phyloP scores from a whole-genome alignment of 2,797 vertebrate species.

The Dendrocincla fuliginosa region DNA sequence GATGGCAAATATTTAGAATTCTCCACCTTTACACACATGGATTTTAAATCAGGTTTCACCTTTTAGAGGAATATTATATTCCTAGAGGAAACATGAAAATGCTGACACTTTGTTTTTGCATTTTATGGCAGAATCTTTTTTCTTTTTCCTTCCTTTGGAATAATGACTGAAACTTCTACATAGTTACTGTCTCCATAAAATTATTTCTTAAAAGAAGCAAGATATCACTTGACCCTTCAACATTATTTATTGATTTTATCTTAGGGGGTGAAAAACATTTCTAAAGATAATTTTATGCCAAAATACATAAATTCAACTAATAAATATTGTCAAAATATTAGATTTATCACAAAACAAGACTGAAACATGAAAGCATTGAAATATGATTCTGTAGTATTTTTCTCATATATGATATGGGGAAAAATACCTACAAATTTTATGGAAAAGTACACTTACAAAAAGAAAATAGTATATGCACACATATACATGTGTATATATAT shows the following conservation, averaged over 20 bases:
- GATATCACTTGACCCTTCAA: background rate
- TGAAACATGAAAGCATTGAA: background rate
- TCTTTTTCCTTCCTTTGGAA: background rate
- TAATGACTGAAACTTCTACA: background rate
- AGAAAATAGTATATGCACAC: background rate
- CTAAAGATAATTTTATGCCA: background rate
- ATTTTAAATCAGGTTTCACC: background rate
- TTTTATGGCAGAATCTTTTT: background rate
- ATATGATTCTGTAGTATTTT: background rate
- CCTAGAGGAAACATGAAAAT: background rate
- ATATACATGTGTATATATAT: no score
- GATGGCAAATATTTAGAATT: background rate
- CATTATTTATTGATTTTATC: background rate
- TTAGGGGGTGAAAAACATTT: fast-evolving
- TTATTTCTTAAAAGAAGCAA: background rate
- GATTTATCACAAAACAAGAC: background rate
- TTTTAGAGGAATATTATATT: background rate
- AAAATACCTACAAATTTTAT: background rate
- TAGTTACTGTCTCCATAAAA: background rate
- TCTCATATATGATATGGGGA: background rate
- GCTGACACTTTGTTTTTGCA: background rate
- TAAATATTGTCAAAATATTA: background rate
- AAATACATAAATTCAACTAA: background rate
- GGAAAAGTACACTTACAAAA: fast-evolving
- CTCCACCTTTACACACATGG: fast-evolving